Percentiles rank a stretch among this genome's conserved stretches.
Conservation (phyloP, 2,888 invertebrate species). For the Pristionchus exspectatus region DNA sequence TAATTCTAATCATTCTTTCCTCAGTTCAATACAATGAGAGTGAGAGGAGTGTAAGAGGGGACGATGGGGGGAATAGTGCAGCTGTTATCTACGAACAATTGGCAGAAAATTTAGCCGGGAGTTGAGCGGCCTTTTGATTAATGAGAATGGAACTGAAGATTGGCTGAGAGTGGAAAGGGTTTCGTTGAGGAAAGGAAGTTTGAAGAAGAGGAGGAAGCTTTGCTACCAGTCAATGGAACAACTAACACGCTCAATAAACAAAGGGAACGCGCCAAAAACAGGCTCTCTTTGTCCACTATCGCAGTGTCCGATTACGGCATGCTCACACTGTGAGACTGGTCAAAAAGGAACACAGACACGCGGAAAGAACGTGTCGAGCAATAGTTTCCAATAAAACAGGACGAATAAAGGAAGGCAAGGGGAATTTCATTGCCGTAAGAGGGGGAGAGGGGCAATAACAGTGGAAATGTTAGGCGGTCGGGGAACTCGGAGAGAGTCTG, state of each 20-base stretch:
- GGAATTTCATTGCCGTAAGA: not conserved
- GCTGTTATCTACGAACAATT: not conserved
- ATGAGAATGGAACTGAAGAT: not conserved
- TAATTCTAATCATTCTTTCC: not conserved
- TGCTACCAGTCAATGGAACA: not conserved
- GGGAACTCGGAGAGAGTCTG: not conserved
- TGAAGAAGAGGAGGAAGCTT: too few relatives aligned
- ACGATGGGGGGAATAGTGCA: not conserved
- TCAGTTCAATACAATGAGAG: not conserved
- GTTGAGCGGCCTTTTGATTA: not conserved
- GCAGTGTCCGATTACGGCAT: not conserved
- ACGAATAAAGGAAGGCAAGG: not conserved
- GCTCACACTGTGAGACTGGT: not conserved
- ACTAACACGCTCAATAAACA: not conserved
- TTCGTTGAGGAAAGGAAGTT: not conserved
- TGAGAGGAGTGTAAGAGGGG: not conserved
- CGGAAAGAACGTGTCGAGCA: not conserved
- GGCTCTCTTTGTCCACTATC: not conserved
- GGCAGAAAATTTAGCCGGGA: slow-evolving; percentile 4
- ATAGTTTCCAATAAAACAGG: not conserved
- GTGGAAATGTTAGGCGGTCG: not conserved
- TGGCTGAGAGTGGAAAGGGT: not conserved
- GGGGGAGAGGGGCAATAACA: not conserved
- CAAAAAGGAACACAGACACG: not conserved
- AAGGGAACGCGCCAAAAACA: not conserved